Percentiles rank a stretch among this genome's conserved stretches.
Evolutionary conservation across 2,113 vertebrate species (phyloP).

Genomic region (Notothenia coriiceps): DNA sequence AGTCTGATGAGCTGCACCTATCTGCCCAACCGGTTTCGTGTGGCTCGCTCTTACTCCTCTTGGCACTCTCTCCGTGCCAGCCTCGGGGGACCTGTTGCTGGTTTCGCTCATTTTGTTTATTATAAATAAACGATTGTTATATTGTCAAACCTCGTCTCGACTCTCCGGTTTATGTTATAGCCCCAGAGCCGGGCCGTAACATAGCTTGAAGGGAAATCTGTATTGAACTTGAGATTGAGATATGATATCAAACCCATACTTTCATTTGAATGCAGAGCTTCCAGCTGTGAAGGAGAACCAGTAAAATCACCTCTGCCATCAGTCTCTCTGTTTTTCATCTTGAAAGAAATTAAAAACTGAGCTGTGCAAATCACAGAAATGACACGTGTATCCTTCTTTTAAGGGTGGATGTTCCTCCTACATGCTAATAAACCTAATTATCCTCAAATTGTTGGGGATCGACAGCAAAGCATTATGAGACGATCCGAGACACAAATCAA

Average conservation of each 20-base stretch:
- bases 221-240: not conserved
- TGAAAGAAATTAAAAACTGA: not conserved
- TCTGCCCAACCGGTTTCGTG: too few species aligned
- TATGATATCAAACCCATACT: not conserved
- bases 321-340: constrained; percentile 8
- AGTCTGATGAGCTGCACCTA: too few species aligned
- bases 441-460: not conserved
- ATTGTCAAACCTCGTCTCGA: too few species aligned
- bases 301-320: not conserved
- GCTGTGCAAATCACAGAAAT: not conserved
- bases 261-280: constrained; percentile 4
- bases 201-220: not conserved
- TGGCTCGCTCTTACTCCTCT: too few species aligned
- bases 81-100: too few species aligned
- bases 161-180: too few species aligned
- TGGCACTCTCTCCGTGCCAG: too few species aligned
- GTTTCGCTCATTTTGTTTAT: too few species aligned
- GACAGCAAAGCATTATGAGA: constrained; percentile 2
- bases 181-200: too few species aligned
- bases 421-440: constrained; percentile 12
- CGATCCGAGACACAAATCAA: constrained; percentile 34
- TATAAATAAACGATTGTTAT: too few species aligned
- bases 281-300: not conserved
- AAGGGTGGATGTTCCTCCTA: not conserved
- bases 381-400: not conserved